phyloP scores from a whole-genome alignment of 2,888 invertebrate genomes.

The Thecocarcelia acutangulata region DNA sequence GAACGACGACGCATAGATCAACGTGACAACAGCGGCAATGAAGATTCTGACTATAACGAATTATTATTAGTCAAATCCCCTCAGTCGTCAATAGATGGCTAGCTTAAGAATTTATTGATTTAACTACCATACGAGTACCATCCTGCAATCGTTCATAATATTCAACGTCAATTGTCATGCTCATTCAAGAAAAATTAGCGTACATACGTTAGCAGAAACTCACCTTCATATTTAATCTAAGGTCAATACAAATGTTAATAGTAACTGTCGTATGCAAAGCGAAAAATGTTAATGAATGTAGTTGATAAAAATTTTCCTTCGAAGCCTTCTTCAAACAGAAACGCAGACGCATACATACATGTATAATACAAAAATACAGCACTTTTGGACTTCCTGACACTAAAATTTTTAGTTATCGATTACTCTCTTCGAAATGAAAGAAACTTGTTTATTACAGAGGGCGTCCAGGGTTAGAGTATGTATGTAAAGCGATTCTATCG shows the following conservation, averaged over 20 bases:
- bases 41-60: slow-evolving; percentile 81
- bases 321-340: neutral
- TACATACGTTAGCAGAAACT: neutral
- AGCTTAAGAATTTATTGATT: slow-evolving; percentile 55
- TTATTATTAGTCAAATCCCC: slow-evolving; percentile 79
- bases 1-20: slow-evolving; percentile 81
- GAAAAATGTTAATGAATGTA: slow-evolving; percentile 1
- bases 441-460: too few relatives aligned
- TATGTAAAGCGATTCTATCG: too few relatives aligned
- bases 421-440: too few relatives aligned
- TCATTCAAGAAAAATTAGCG: slow-evolving; percentile 31
- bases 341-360: neutral
- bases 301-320: slow-evolving; percentile 9
- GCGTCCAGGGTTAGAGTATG: too few relatives aligned
- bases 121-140: neutral
- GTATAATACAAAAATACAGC: neutral
- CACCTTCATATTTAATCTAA: neutral
- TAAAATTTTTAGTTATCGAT: too few relatives aligned
- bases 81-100: slow-evolving; percentile 78
- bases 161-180: slow-evolving; percentile 44
- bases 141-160: neutral
- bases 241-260: neutral
- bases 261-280: neutral
- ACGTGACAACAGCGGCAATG: slow-evolving; percentile 79
- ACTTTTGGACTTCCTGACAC: too few relatives aligned